Base-by-base conservation (phyloP, 2,797 vertebrate species). In the Catharus ustulatus region DNA sequence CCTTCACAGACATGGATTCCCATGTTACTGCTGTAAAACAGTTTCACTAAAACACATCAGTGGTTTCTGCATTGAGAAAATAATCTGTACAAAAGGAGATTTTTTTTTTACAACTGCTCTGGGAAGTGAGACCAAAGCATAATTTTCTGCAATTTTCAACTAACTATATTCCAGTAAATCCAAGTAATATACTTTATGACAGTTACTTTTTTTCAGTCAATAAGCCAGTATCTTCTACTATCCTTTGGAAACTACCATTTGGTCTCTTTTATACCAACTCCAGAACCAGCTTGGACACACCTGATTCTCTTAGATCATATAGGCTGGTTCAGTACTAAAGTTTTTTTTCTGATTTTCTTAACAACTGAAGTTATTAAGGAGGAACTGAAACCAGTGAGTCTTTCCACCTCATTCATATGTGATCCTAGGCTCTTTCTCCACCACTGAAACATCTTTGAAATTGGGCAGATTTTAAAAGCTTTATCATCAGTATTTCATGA, bases 111-210 rank as follows among this genome's bases (percentile, higher is more conserved):
- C 32, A 19, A 6, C 58, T 49, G 59, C 24, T 51, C 46, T 73
- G 32, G 30, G 42, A 92, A 92, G 89, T 36, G 21, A 72, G 38
- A 61, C 34, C 40, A 21, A 87, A 72, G 49, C 40, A 68, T 71
- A 42, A 54, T 66, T 91, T 93, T 92, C 61, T 92, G 67, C 61
- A 74, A 7, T 87, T 91, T 90, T 89, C 61, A 74, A 29, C n/a
- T 51, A 57, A 52, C 15, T 32, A 32, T 49, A 77, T 72, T 80
- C 17, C 73, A 75, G 62, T 86, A 86, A 57, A 84, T 69, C 10
- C 2, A 78, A 83, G 58, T 64, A 74, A 77, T 57, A 36, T 30
- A 24, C 69, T 92, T 69, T 40, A 48, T 23, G 42, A 54, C 46
- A 85, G 15, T 55, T 68, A 64, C 1, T 4, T 36, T 92, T 38